Evolutionary conservation across 2,113 vertebrate species (phyloP), one percentile per base, ranked within the genome.

Genomic region (Polypterus bichir): DNA sequence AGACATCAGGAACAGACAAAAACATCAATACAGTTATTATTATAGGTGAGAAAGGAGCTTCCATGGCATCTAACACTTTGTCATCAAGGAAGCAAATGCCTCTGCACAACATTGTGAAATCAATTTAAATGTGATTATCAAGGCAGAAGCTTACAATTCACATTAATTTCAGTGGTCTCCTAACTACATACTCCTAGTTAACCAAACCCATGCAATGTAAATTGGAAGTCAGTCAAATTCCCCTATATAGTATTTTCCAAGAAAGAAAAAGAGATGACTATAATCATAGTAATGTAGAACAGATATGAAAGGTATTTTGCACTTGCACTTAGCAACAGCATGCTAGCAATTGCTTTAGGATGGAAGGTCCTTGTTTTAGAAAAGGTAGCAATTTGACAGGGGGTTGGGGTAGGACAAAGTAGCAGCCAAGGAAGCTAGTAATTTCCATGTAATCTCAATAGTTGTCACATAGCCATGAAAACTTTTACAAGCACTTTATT

Each of bases 351-450:
- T 72, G 71, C 81, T 85, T 81, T 79, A 69, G 76, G 73, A 60
- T 68, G 70, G 69, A 64, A 75, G 66, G 73, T 76, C 63, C 47
- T 69, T 65, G 70, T 69, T 54, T 27, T 62, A 69, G 64, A 55
- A 52, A 81, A 79, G 77, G 79, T 79, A 77, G 78, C 83, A 76
- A 85, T 84, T 84, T 86, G 65, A 69, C 6, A 60, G 76, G 79
- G 79, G 76, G 79, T 81, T 78, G 66, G 55, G 67, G 75, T 27
- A 27, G 27, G 27, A 27, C 27, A 27, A 27, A 27, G 27, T 64
- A 70, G 72, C 63, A 59, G 73, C 73, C 69, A 64, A 5, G 47
- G 49, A 65, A 77, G 60, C 71, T 71, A 68, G 67, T 76, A 81
- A 85, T 84, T 85, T 86, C 72, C 70, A 73, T 69, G 66, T 70